phyloP scores from a whole-genome alignment of 2,888 invertebrate species.

The Galerucella pusilla region DNA sequence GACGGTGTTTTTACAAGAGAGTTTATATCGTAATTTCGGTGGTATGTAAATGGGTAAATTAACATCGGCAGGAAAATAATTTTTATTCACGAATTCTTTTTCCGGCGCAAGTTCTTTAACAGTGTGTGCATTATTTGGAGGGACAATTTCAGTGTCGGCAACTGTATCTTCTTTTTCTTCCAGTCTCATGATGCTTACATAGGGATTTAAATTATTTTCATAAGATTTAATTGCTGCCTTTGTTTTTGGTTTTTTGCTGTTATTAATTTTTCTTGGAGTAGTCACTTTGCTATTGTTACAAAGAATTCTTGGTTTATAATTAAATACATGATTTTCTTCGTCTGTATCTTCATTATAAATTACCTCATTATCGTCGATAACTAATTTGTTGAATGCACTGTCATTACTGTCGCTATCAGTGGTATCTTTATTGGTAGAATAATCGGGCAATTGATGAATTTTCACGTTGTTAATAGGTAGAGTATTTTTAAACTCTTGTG shows the following conservation, averaged over 20 bases:
- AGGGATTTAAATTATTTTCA: slow-evolving; percentile 16
- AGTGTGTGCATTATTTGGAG: not conserved
- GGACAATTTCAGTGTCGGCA: not conserved
- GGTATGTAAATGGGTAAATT: slow-evolving; percentile 3
- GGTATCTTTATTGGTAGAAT: slow-evolving; percentile 36
- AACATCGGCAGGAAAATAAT: not conserved
- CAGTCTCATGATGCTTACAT: slow-evolving; percentile 33
- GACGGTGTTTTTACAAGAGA: slow-evolving; percentile 29
- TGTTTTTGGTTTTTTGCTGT: slow-evolving; percentile 8
- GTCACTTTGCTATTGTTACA: not conserved
- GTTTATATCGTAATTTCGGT: slow-evolving; percentile 6
- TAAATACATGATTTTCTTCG: slow-evolving; percentile 22
- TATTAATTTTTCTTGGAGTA: not conserved
- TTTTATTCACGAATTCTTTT: not conserved
- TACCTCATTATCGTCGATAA: slow-evolving; percentile 37
- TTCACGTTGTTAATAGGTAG: slow-evolving; percentile 7
- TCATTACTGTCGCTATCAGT: slow-evolving; percentile 44
- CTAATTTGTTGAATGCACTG: slow-evolving; percentile 40
- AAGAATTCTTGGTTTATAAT: not conserved
- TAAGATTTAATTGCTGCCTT: slow-evolving; percentile 5
- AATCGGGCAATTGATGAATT: slow-evolving; percentile 9
- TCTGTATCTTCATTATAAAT: slow-evolving; percentile 32
- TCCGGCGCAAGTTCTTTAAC: not conserved
- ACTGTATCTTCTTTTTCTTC: not conserved
- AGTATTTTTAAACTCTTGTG: slow-evolving; percentile 12